A percentile compares a stretch with the other conserved stretches of the same genome.
Evolutionary conservation across 2,888 invertebrate genomes (phyloP).

Genomic region (Plusia festucae): DNA sequence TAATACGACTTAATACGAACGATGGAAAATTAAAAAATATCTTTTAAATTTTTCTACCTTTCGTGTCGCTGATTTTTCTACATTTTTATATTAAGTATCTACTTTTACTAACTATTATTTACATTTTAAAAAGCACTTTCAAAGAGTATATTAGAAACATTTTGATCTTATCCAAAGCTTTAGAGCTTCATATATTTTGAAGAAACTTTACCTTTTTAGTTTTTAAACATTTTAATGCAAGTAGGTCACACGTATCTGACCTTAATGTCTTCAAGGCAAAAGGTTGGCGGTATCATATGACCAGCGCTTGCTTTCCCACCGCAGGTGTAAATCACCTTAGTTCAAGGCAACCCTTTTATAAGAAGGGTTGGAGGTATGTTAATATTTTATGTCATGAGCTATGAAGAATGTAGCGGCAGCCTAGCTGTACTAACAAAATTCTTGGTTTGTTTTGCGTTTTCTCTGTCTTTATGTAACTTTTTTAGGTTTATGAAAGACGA

Average conservation of each 20-base stretch:
- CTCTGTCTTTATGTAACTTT: not conserved
- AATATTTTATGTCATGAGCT: not conserved
- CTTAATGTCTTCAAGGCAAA: constrained; percentile 50
- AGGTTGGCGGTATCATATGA: constrained; percentile 37
- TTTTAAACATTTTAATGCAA: constrained; percentile 45
- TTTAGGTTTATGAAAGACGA: not conserved
- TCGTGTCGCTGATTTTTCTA: too few species aligned
- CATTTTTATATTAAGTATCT: too few species aligned
- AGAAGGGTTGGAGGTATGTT: not conserved
- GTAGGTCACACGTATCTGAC: constrained; percentile 54
- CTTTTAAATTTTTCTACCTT: too few species aligned
- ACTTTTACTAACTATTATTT: too few species aligned
- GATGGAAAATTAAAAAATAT: too few species aligned
- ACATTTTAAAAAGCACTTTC: too few species aligned
- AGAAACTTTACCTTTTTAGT: constrained; percentile 41
- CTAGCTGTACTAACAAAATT: not conserved
- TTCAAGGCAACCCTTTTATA: constrained; percentile 6
- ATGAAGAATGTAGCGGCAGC: not conserved
- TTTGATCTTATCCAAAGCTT: not conserved
- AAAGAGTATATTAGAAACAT: not conserved
- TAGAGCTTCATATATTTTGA: constrained; percentile 25
- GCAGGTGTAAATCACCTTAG: constrained; percentile 16
- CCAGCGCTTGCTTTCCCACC: constrained; percentile 25
- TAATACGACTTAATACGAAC: too few species aligned
- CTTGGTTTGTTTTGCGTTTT: not conserved